Conservation (phyloP, 2,888 invertebrate genomes). For the Cylindroiulus punctatus region DNA sequence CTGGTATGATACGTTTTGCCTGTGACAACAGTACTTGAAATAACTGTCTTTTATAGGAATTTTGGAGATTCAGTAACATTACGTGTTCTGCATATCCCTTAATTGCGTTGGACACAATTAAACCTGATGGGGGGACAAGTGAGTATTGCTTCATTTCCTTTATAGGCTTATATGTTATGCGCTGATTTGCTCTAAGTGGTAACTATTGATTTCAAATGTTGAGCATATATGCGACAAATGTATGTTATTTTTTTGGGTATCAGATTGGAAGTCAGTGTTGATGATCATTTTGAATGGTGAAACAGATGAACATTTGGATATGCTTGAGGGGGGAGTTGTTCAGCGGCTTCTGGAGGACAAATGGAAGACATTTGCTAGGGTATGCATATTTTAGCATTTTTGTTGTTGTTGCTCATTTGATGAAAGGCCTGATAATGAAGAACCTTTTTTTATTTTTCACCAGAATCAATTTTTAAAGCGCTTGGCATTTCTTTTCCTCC, state of each 20-base stretch:
- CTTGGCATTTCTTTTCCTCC: constrained; percentile 85
- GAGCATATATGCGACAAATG: too few species aligned
- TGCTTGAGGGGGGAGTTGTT: constrained; percentile 98
- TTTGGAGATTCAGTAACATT: constrained; percentile 99
- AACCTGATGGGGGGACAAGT: constrained; percentile 96
- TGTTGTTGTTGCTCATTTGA: not conserved
- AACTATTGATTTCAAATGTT: too few species aligned
- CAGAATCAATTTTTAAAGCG: constrained; percentile 94
- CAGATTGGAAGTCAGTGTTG: constrained; percentile 98
- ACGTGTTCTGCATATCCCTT: constrained; percentile 98
- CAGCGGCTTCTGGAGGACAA: constrained; percentile 96
- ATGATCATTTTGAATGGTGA: constrained; percentile 98
- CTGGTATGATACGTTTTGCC: not conserved
- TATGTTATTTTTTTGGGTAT: too few species aligned
- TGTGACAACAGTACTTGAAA: not conserved
- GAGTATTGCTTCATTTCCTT: not conserved
- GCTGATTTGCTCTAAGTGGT: too few species aligned
- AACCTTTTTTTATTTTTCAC: constrained; percentile 59
- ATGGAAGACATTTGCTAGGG: constrained; percentile 98
- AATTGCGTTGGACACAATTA: constrained; percentile 93
- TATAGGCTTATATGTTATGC: not conserved
- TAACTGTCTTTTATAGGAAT: constrained; percentile 74
- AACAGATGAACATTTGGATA: constrained; percentile 97
- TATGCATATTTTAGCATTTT: constrained; percentile 65
- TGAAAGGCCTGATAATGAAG: not conserved